Evolutionary conservation across 2,797 vertebrate species (phyloP).

Genomic region (Brachyrhaphis roseni): DNA sequence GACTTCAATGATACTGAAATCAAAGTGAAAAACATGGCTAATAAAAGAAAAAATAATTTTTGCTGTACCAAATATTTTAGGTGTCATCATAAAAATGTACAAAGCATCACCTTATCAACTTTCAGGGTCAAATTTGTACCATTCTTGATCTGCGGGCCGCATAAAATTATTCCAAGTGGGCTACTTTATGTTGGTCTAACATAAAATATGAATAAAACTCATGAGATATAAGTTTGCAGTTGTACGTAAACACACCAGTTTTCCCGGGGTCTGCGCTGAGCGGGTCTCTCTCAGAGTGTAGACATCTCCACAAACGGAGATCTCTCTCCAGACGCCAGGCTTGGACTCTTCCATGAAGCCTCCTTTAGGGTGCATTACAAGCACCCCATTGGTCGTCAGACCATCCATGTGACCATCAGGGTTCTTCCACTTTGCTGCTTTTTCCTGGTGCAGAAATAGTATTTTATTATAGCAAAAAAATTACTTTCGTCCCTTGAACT

Average conservation of each 20-base stretch:
- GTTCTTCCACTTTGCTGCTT: conserved; percentile 99
- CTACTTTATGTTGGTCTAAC: neutral
- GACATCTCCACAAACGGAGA: conserved; percentile 97
- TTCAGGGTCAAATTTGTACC: no score
- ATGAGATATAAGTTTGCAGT: neutral
- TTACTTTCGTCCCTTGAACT: conserved; percentile 8
- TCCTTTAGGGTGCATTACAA: conserved; percentile 97
- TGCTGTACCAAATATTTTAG: no score
- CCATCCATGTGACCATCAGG: conserved; percentile 99
- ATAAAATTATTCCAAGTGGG: no score
- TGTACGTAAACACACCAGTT: conserved; percentile 80
- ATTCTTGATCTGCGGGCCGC: no score
- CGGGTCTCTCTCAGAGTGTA: conserved; percentile 97
- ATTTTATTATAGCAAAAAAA: conserved; percentile 4
- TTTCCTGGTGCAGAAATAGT: conserved; percentile 83
- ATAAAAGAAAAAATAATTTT: no score
- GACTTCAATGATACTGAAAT: no score
- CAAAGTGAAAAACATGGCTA: no score
- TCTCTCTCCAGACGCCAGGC: conserved; percentile 96
- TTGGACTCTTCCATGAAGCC: conserved; percentile 97
- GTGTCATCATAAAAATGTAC: no score
- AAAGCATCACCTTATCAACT: no score
- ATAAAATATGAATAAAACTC: neutral
- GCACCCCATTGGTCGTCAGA: conserved; percentile 95
- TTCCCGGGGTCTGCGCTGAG: conserved; percentile 95